Conservation (phyloP, 2,888 invertebrate species). For the Matsumyia berberina region DNA sequence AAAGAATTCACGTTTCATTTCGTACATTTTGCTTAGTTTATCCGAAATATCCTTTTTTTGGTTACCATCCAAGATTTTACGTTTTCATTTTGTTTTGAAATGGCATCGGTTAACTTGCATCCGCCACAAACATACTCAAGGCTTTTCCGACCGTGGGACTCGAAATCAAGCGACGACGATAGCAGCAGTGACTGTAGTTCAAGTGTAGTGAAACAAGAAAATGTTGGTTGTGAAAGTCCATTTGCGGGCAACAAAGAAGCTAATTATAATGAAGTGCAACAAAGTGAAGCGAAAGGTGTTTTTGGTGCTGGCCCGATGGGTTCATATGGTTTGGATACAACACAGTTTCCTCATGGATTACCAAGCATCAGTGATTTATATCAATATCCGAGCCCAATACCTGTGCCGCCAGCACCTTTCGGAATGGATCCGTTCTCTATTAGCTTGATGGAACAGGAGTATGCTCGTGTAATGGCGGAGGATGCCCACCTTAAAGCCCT, state of each 20-base stretch:
- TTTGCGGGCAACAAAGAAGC: conserved; percentile 77
- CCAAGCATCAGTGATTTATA: conserved; percentile 58
- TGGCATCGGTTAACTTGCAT: conserved; percentile 81
- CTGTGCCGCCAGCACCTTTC: conserved; percentile 76
- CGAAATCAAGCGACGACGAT: conserved; percentile 79
- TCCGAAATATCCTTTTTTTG: conserved; percentile 35
- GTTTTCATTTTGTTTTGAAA: conserved; percentile 59
- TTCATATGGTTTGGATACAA: conserved; percentile 24
- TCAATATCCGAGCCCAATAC: conserved; percentile 57
- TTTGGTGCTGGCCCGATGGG: conserved; percentile 28
- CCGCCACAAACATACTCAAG: conserved; percentile 85
- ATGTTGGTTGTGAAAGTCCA: conserved; percentile 51
- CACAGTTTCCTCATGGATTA: conserved; percentile 36
- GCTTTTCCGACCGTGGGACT: conserved; percentile 88
- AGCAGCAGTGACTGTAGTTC: conserved; percentile 68
- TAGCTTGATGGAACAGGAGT: conserved; percentile 88
- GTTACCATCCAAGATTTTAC: conserved; percentile 8
- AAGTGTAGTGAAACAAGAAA: conserved; percentile 71
- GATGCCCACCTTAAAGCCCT: conserved; percentile 89
- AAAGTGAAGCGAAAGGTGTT: conserved; percentile 56
- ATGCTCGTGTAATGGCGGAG: conserved; percentile 89
- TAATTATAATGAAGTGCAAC: conserved; percentile 79
- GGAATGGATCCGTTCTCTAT: conserved; percentile 82
- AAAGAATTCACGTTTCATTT: conserved; percentile 74
- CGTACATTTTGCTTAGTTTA: conserved; percentile 60